These are phyloP conservation scores for Ennomos fuscantarius DNA, from an alignment of 2,888 invertebrate species.

Conservation along the genomic window DNA sequence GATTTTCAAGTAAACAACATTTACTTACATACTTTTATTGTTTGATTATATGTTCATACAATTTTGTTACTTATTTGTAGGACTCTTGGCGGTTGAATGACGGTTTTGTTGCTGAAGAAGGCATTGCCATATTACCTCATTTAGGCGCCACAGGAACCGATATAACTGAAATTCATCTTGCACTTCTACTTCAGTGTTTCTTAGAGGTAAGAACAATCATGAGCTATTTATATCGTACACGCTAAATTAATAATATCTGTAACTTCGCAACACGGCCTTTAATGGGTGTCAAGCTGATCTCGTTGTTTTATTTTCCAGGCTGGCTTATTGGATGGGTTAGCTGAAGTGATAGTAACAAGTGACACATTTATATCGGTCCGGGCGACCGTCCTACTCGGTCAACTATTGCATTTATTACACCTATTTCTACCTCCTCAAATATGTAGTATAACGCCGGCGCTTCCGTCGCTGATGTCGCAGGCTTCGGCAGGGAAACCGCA, in stretches of 20 bases:
- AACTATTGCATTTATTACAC: constrained; percentile 94
- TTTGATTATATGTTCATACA: not conserved
- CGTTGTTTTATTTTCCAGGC: constrained; percentile 67
- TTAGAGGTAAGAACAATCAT: constrained; percentile 85
- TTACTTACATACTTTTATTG: not conserved
- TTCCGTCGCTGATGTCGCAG: constrained; percentile 92
- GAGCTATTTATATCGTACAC: not conserved
- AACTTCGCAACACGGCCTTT: too few relatives aligned
- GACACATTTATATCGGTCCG: constrained; percentile 96
- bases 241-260: too few relatives aligned
- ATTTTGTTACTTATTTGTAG: constrained; percentile 49
- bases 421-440: constrained; percentile 94
- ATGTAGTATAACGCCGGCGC: constrained; percentile 87
- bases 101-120: constrained; percentile 98
- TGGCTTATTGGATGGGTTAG: constrained; percentile 94
- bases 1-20: constrained; percentile 85
- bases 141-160: constrained; percentile 94
- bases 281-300: too few relatives aligned
- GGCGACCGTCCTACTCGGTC: constrained; percentile 95
- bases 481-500: constrained; percentile 92
- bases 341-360: constrained; percentile 95
- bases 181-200: constrained; percentile 94
- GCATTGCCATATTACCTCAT: constrained; percentile 93
- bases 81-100: constrained; percentile 96
- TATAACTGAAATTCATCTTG: constrained; percentile 95